Evolutionary conservation across 2,797 vertebrate species (phyloP).

Genomic region (Lophura swinhoii): DNA sequence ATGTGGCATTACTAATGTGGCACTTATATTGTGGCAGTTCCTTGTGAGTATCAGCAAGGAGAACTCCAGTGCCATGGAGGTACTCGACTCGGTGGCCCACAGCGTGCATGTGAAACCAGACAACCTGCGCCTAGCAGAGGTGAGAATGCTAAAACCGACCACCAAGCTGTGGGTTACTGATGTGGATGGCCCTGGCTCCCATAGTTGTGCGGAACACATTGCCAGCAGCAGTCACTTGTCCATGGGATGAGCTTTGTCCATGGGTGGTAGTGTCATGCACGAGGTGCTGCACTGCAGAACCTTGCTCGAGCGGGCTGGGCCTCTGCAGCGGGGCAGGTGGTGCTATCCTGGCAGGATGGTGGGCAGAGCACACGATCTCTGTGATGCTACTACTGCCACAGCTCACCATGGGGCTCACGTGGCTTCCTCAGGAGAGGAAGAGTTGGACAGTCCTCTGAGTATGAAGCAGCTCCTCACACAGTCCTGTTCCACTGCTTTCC

Average conservation of each 20-base stretch:
- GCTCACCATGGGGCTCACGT: background rate
- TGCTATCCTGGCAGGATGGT: background rate
- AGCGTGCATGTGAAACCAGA: slow-evolving; percentile 91
- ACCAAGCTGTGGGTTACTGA: fast-evolving
- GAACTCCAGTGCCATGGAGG: slow-evolving; percentile 92
- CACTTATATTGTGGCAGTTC: slow-evolving; percentile 80
- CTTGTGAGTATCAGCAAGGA: slow-evolving; percentile 98
- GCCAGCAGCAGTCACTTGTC: background rate
- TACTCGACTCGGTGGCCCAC: slow-evolving; percentile 92
- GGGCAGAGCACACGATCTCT: background rate
- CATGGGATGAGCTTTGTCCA: fast-evolving
- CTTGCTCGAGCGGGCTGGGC: background rate
- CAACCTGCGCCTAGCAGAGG: slow-evolving; percentile 93
- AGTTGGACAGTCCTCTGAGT: background rate
- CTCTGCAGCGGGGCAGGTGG: background rate
- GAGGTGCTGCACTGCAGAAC: background rate
- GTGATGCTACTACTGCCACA: background rate
- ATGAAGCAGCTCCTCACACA: fast-evolving
- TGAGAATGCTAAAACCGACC: slow-evolving; percentile 45
- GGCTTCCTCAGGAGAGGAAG: background rate
- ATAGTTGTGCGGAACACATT: background rate
- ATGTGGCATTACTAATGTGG: background rate
- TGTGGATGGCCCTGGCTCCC: background rate
- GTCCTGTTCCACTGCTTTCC: background rate
- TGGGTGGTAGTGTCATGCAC: background rate